A percentile compares a stretch with the other conserved stretches of the same genome.
Conservation (phyloP, 2,797 vertebrate genomes). For the Sebastes vulpes region DNA sequence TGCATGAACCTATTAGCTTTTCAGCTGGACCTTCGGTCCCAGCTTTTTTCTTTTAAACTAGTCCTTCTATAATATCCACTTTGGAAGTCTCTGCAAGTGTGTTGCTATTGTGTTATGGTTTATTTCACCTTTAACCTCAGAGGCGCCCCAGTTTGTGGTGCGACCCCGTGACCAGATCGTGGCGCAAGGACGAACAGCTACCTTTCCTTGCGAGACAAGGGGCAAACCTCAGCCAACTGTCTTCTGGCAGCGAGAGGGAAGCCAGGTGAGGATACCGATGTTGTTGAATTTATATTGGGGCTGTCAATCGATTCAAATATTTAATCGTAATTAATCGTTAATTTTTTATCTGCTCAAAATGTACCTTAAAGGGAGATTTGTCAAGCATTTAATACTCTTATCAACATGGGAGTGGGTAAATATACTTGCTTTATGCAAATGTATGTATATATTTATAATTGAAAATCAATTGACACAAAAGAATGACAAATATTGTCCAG, state of each 20-base stretch:
- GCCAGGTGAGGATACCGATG: conserved; percentile 89
- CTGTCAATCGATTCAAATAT: background rate
- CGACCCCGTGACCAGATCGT: conserved; percentile 98
- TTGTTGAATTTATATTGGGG: background rate
- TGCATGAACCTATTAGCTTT: conserved; percentile 67
- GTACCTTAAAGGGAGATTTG: too few relatives aligned
- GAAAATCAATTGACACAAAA: too few relatives aligned
- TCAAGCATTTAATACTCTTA: too few relatives aligned
- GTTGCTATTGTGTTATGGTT: conserved; percentile 46
- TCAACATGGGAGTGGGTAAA: too few relatives aligned
- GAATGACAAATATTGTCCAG: background rate
- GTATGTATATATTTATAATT: too few relatives aligned
- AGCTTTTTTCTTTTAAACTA: background rate
- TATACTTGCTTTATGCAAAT: too few relatives aligned
- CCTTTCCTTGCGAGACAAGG: conserved; percentile 97
- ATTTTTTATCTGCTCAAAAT: too few relatives aligned
- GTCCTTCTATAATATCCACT: background rate
- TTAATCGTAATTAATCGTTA: fast-evolving
- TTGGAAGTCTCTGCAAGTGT: background rate
- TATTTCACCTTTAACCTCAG: conserved; percentile 84
- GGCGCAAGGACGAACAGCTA: conserved; percentile 93
- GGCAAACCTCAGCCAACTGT: conserved; percentile 98
- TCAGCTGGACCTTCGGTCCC: conserved; percentile 12
- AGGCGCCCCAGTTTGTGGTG: conserved; percentile 96
- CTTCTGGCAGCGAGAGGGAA: conserved; percentile 99